A percentile compares a stretch with the other conserved stretches of the same genome.
Conservation (phyloP, 2,113 vertebrate genomes). For the Sebastes fasciatus region DNA sequence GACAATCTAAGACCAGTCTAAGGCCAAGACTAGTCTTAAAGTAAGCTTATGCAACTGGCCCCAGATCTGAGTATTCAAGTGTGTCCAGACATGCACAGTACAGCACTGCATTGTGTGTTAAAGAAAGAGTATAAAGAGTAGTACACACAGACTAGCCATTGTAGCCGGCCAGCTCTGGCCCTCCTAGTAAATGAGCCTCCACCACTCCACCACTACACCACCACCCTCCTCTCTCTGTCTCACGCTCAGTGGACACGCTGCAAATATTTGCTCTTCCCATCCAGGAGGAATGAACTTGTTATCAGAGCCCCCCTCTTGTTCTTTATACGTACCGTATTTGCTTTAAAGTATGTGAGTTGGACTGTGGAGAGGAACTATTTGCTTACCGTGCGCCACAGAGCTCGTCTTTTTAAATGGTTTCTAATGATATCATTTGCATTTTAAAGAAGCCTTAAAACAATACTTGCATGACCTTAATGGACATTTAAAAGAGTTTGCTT, state of each 20-base stretch:
- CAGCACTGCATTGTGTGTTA: conserved; percentile 5
- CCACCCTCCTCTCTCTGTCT: conserved; percentile 1
- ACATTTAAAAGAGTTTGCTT: too few species aligned
- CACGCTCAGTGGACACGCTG: conserved; percentile 8
- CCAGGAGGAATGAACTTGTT: conserved; percentile 14
- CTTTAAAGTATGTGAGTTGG: neutral
- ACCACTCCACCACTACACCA: neutral
- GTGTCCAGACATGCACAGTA: neutral
- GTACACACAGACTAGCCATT: conserved; percentile 75
- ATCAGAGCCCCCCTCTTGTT: neutral
- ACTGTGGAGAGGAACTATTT: neutral
- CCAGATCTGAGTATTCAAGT: conserved; percentile 8
- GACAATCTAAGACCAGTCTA: too few species aligned
- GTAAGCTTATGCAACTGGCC: too few species aligned
- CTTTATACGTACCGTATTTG: neutral
- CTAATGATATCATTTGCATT: too few species aligned
- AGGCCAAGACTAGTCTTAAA: too few species aligned
- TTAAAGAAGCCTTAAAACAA: too few species aligned
- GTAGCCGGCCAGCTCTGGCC: conserved; percentile 59
- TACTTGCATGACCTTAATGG: too few species aligned
- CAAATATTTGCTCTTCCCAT: conserved; percentile 66
- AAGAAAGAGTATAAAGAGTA: neutral
- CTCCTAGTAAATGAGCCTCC: conserved; percentile 20
- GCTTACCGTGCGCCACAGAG: neutral
- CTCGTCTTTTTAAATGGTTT: neutral